A percentile compares a stretch with the other conserved stretches of the same genome.
Conservation (phyloP, 2,888 invertebrate genomes). For the Melitaea athalia region DNA sequence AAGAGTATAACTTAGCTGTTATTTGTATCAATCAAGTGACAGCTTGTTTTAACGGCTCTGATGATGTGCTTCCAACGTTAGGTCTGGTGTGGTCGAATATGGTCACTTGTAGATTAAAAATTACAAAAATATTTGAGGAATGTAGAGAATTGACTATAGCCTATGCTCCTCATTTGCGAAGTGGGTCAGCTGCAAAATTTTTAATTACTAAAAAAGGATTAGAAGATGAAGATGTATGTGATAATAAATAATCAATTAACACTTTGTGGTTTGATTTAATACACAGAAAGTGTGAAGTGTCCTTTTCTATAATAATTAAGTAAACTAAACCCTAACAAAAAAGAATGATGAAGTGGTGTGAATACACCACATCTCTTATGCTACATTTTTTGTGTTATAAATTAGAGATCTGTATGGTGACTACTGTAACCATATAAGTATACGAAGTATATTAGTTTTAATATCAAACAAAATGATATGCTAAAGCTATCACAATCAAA, state of each 20-base stretch:
- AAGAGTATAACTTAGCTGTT: conserved; percentile 60
- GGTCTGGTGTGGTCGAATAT: conserved; percentile 78
- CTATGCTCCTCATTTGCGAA: conserved; percentile 66
- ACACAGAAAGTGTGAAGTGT: not conserved
- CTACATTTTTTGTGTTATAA: too few relatives aligned
- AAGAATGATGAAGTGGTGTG: too few relatives aligned
- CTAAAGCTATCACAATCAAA: too few relatives aligned
- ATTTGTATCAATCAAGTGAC: conserved; percentile 77
- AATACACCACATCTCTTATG: too few relatives aligned
- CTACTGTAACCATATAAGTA: too few relatives aligned
- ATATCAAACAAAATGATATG: too few relatives aligned
- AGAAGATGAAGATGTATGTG: conserved; percentile 24
- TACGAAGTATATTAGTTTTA: too few relatives aligned
- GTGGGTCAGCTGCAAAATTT: conserved; percentile 48
- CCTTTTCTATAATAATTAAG: too few relatives aligned
- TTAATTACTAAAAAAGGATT: conserved; percentile 58
- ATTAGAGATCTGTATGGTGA: too few relatives aligned
- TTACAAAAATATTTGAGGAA: conserved; percentile 49
- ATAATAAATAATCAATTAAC: not conserved
- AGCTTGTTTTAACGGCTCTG: conserved; percentile 54
- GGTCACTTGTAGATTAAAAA: conserved; percentile 61
- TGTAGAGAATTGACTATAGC: conserved; percentile 57
- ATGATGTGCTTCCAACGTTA: conserved; percentile 62
- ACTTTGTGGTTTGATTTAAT: not conserved
- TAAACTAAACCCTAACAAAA: too few relatives aligned